Percentiles rank a stretch among this genome's conserved stretches.
Conservation (phyloP, 2,888 invertebrate genomes). For the Heliothis peltigera region DNA sequence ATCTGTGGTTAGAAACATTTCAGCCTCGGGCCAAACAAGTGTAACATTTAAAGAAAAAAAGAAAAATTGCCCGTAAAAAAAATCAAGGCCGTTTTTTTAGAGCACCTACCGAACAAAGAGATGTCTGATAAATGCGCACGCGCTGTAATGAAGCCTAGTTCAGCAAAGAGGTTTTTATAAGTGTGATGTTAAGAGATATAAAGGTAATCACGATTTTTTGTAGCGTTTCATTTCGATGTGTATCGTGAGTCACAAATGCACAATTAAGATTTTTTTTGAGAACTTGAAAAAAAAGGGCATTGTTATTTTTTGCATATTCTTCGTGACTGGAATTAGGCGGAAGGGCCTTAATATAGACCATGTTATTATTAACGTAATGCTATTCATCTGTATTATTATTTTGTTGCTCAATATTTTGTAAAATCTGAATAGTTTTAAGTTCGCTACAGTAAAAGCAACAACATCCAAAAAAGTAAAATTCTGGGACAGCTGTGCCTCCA, state of each 20-base stretch:
- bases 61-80: conserved; percentile 55
- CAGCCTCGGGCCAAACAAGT: conserved; percentile 39
- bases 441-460: conserved; percentile 12
- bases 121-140: conserved; percentile 56
- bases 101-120: conserved; percentile 48
- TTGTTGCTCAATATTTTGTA: conserved; percentile 38
- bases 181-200: conserved; percentile 29
- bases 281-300: background rate
- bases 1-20: conserved; percentile 29
- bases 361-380: background rate
- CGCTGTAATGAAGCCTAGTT: conserved; percentile 43
- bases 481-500: background rate
- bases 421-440: conserved; percentile 12
- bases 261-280: conserved; percentile 8
- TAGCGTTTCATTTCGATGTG: conserved; percentile 29
- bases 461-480: too few relatives aligned
- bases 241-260: conserved; percentile 25
- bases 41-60: conserved; percentile 43
- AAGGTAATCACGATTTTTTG: conserved; percentile 29
- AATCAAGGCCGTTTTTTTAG: conserved; percentile 63
- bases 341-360: conserved; percentile 4
- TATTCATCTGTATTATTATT: conserved; percentile 6
- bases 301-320: conserved; percentile 10
- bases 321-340: conserved; percentile 18
- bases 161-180: conserved; percentile 37